Conservation (phyloP, 1,140 invertebrate species). For the Drosophila arizonae region DNA sequence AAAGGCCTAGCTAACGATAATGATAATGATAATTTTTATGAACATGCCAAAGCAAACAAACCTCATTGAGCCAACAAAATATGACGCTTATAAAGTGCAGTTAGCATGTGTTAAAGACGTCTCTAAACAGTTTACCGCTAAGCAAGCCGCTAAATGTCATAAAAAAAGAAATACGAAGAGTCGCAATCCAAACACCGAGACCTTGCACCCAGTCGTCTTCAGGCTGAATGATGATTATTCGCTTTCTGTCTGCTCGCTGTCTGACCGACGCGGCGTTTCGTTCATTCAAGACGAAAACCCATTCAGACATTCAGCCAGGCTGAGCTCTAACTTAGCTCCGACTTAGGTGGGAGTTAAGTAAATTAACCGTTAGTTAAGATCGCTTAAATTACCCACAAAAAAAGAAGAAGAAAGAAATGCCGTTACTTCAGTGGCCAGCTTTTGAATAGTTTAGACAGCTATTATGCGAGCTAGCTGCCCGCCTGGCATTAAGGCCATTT, state of each 20-base stretch:
- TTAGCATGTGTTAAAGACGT: slow-evolving; percentile 73
- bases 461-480: neutral
- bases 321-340: neutral
- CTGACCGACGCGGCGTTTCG: slow-evolving; percentile 37
- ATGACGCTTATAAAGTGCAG: slow-evolving; percentile 72
- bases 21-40: slow-evolving; percentile 78
- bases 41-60: slow-evolving; percentile 46
- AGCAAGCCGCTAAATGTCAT: slow-evolving; percentile 72
- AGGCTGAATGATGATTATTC: slow-evolving; percentile 4
- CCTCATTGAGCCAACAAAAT: slow-evolving; percentile 58
- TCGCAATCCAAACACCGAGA: slow-evolving; percentile 9
- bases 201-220: slow-evolving; percentile 12
- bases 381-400: slow-evolving; percentile 4
- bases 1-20: slow-evolving; percentile 55
- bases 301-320: slow-evolving; percentile 24
- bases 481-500: slow-evolving; percentile 17
- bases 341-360: slow-evolving; percentile 13
- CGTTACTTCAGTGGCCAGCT: slow-evolving; percentile 8
- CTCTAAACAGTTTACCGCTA: slow-evolving; percentile 70
- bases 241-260: slow-evolving; percentile 1
- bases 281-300: slow-evolving; percentile 58
- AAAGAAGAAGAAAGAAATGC: neutral
- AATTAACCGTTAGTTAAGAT: slow-evolving; percentile 14
- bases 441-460: neutral
- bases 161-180: slow-evolving; percentile 35